A percentile compares a stretch with the other conserved stretches of the same genome.
phyloP scores from a whole-genome alignment of 2,113 vertebrate genomes.

The Antechinus flavipes region DNA sequence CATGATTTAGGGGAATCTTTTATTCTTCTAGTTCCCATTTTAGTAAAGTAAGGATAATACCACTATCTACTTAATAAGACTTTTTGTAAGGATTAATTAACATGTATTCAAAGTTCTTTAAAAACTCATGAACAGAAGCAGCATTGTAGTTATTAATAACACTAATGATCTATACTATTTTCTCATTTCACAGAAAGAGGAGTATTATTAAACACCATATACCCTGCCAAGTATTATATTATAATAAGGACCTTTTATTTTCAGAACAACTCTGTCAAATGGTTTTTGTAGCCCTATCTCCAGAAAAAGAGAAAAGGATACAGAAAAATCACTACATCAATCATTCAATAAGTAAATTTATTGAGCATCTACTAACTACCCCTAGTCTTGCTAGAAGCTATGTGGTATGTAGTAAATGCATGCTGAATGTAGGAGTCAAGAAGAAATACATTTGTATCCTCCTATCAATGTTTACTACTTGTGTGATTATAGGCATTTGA shows the following conservation, averaged over 20 bases:
- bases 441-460: background rate
- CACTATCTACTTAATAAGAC: conserved; percentile 30
- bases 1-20: conserved; percentile 10
- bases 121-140: conserved; percentile 40
- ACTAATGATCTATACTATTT: conserved; percentile 1
- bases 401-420: background rate
- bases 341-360: conserved; percentile 10
- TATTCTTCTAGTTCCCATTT: conserved; percentile 25
- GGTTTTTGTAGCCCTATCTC: conserved; percentile 19
- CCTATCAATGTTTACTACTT: background rate
- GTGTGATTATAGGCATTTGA: background rate
- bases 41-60: conserved; percentile 4
- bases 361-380: background rate
- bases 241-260: conserved; percentile 19
- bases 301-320: background rate
- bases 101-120: conserved; percentile 23
- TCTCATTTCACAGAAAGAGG: conserved; percentile 19
- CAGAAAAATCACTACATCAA: background rate
- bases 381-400: background rate
- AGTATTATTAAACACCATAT: conserved; percentile 15
- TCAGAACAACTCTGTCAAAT: background rate
- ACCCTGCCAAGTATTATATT: conserved; percentile 26
- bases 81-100: conserved; percentile 28
- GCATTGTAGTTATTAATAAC: conserved; percentile 26
- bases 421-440: background rate